Base-by-base conservation (phyloP, 2,113 vertebrate species). In the Drymodes brunneopygia region DNA sequence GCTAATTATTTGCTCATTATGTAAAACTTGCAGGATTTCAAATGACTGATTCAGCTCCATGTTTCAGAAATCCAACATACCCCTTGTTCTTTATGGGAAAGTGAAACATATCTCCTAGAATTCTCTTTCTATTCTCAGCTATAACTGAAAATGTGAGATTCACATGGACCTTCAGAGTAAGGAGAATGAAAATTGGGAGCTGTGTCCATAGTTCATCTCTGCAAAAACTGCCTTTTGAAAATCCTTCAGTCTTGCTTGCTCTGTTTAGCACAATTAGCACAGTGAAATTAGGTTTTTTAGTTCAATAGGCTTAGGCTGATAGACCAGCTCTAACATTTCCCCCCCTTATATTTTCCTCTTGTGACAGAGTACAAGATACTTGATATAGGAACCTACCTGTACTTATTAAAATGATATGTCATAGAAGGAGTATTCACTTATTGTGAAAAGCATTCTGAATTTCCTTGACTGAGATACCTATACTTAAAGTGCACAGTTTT, bases 331-430 rank as follows among this genome's bases (percentile, higher is more conserved):
- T 64, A 31, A 57, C 18, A 33, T 42, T 72, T 62, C 4, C 6
- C 1, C 8, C 2, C 24, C 9, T 51, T 79, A 72, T 29, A 33
- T 40, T 81, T 15, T 53, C 8, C 7, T 81, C 4, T 62, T 58
- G 21, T 50, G 21, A 40, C 0, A 0, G 20, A 40, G 8, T n/a
- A 11, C 4, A 48, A 14, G 15, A 50, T 74, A 50, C 6, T 23
- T 71, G 38, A n/a, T 81, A 70, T 60, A 62, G 12, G 15, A 62
- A 75, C 3, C 21, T 62, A 62, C 16, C 15, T 6, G 3, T 75
- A 40, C 4, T n/a, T 75, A 65, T 70, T 6, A 66, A 78, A 62
- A 2, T 1, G 36, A 53, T 67, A 66, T 38, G 8, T 64, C 28
- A 54, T 20, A 54, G 10, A 58, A 9, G 1, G 5, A 3, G 28